phyloP scores from a whole-genome alignment of 37 sponge, comb jelly and placozoan species.

The Spongia lamella region DNA sequence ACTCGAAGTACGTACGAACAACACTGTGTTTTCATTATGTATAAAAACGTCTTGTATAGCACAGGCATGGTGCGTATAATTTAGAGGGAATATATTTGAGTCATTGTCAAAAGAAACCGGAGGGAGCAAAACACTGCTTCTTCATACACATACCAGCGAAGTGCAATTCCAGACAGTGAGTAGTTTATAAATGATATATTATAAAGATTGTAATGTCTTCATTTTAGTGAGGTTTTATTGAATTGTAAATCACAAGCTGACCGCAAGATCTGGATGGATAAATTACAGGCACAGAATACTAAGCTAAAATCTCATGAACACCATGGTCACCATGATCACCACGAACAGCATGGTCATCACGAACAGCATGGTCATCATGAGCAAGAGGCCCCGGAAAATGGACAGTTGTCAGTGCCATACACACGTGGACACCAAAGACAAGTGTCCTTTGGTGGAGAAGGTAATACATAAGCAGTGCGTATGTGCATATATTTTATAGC shows the following conservation, averaged over 20 bases:
- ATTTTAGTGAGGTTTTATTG: slow-evolving; percentile 16
- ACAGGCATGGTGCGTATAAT: neutral
- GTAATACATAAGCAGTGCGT: no score
- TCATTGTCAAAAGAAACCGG: slow-evolving; percentile 5
- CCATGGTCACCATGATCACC: no score
- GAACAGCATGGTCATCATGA: no score
- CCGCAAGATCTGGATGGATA: slow-evolving; percentile 28
- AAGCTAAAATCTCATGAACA: neutral
- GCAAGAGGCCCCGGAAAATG: no score
- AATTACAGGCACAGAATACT: slow-evolving; percentile 47
- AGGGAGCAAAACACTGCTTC: slow-evolving; percentile 22
- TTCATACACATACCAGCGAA: slow-evolving; percentile 43
- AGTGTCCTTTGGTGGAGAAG: no score
- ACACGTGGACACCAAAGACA: no score
- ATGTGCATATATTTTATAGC: no score
- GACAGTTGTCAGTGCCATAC: no score
- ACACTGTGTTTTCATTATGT: no score
- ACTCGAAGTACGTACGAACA: slow-evolving; percentile 28
- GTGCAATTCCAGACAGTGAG: slow-evolving; percentile 56
- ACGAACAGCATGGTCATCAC: no score
- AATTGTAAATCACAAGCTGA: neutral
- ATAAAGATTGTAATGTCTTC: neutral
- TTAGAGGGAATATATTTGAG: slow-evolving; percentile 42
- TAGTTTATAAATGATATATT: neutral
- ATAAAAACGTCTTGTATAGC: no score